A percentile compares a stretch with the other conserved stretches of the same genome.
Conservation (phyloP, 2,888 invertebrate species). For the Drosophila diplacantha region DNA sequence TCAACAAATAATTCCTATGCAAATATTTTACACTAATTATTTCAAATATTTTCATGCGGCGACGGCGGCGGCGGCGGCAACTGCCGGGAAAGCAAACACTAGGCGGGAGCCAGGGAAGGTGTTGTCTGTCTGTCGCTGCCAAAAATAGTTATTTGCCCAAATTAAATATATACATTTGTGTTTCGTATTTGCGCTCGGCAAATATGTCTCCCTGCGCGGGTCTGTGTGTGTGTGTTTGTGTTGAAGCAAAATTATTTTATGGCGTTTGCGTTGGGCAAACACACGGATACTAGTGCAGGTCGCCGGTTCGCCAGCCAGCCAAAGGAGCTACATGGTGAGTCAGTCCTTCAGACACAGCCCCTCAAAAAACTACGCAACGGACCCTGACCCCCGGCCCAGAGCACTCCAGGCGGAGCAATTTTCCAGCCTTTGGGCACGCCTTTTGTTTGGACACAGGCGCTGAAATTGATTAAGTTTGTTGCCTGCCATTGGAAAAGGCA, state of each 20-base stretch:
- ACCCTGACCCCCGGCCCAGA: neutral
- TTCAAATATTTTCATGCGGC: constrained; percentile 66
- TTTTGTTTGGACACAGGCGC: constrained; percentile 69
- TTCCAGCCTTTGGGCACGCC: constrained; percentile 61
- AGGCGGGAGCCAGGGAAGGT: constrained; percentile 5
- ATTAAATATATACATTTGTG: constrained; percentile 70
- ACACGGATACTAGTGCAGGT: constrained; percentile 38
- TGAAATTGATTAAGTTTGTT: constrained; percentile 71
- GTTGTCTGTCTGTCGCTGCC: constrained; percentile 47
- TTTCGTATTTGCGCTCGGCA: constrained; percentile 63
- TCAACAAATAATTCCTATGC: constrained; percentile 69
- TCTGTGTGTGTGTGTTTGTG: constrained; percentile 36
- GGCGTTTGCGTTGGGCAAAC: constrained; percentile 64
- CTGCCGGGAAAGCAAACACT: constrained; percentile 23
- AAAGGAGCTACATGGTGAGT: constrained; percentile 51
- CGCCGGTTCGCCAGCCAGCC: constrained; percentile 35
- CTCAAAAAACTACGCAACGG: constrained; percentile 51
- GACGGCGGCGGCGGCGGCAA: constrained; percentile 30
- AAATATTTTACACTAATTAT: constrained; percentile 73
- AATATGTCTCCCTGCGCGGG: constrained; percentile 60
- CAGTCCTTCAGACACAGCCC: constrained; percentile 14
- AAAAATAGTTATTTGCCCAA: constrained; percentile 71
- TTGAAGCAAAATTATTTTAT: constrained; percentile 66
- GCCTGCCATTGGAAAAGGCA: constrained; percentile 66
- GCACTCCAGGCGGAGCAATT: constrained; percentile 47